Evolutionary conservation across 2,888 invertebrate species (phyloP).

Genomic region (Drosophila mimetica): DNA sequence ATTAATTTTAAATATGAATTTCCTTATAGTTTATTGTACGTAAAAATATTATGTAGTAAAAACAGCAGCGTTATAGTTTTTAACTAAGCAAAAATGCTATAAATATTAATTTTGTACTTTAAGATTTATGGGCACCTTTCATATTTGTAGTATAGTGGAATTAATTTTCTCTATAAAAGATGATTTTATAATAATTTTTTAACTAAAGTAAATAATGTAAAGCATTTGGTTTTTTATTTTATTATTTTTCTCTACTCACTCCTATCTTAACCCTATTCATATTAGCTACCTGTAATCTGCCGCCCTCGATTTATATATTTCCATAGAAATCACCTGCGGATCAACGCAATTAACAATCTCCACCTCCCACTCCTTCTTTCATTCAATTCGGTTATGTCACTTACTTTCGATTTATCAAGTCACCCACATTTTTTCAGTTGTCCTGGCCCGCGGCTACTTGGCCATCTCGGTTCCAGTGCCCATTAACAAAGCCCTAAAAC

Average conservation of each 20-base stretch:
- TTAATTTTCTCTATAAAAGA: too few relatives aligned
- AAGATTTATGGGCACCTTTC: too few relatives aligned
- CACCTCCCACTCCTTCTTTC: constrained; percentile 11
- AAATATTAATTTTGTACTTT: too few relatives aligned
- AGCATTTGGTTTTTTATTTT: too few relatives aligned
- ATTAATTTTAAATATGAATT: neutral
- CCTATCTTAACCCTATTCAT: too few relatives aligned
- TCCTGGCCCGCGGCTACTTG: constrained; percentile 47
- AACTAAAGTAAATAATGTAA: neutral
- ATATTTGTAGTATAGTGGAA: too few relatives aligned
- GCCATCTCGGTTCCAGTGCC: constrained; percentile 21
- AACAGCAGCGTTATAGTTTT: neutral
- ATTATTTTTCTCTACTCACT: too few relatives aligned
- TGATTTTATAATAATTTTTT: neutral
- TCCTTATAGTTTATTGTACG: neutral
- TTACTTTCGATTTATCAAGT: constrained; percentile 41
- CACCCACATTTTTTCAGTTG: constrained; percentile 14
- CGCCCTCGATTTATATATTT: neutral
- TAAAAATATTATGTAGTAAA: neutral
- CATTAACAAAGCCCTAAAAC: constrained; percentile 32
- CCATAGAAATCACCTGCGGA: constrained; percentile 19
- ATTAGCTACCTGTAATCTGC: neutral
- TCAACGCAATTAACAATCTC: constrained; percentile 24
- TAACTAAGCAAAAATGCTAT: too few relatives aligned
- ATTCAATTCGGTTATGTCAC: constrained; percentile 46